Evolutionary conservation across 1,140 invertebrate species (phyloP).

Genomic region (Drosophila kurseongensis): DNA sequence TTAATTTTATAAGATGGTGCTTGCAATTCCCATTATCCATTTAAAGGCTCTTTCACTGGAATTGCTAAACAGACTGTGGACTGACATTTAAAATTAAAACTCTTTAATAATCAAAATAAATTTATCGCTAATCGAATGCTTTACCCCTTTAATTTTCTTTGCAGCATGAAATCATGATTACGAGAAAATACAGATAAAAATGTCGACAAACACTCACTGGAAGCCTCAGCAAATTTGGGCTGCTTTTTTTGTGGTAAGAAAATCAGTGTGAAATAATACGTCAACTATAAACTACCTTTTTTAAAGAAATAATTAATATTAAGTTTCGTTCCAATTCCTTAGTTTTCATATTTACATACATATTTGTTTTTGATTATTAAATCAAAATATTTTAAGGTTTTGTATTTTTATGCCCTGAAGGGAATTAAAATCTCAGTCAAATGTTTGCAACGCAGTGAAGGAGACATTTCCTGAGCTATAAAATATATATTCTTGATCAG

Average conservation of each 20-base stretch:
- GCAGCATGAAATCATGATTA: constrained; percentile 74
- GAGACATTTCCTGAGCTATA: no score
- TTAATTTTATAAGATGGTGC: constrained; percentile 47
- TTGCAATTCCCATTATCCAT: background rate
- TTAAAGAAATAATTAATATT: no score
- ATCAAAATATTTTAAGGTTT: no score
- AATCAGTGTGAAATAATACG: no score
- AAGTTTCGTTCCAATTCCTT: no score
- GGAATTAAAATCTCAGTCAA: no score
- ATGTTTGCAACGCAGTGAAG: no score
- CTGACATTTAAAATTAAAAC: background rate
- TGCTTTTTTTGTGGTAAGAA: constrained; percentile 72
- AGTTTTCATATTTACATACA: no score
- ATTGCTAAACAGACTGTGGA: background rate
- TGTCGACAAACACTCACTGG: constrained; percentile 63
- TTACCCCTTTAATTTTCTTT: background rate
- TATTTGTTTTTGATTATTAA: no score
- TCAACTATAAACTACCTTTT: no score
- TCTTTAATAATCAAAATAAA: background rate
- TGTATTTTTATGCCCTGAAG: no score
- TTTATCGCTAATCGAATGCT: background rate
- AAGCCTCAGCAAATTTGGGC: constrained; percentile 61
- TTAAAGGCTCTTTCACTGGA: background rate
- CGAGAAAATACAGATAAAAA: constrained; percentile 80
- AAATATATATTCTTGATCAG: no score